phyloP scores from a whole-genome alignment of 2,113 vertebrate species.

The Petromus typicus region DNA sequence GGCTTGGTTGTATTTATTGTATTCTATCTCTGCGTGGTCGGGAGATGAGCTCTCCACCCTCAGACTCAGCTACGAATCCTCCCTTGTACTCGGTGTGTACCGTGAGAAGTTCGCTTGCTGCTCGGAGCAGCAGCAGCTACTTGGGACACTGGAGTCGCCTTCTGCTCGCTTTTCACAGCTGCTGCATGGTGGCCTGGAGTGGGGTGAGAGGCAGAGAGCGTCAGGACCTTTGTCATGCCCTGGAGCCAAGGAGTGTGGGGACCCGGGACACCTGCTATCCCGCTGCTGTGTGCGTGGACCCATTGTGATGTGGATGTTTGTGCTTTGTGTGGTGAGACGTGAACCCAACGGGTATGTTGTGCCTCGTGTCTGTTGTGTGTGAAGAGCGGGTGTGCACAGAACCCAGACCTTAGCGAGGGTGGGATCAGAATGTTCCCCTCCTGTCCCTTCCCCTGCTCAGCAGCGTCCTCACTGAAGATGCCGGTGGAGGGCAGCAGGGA shows the following conservation, averaged over 20 bases:
- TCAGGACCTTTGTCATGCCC: slow-evolving; percentile 51
- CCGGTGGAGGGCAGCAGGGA: fast-evolving
- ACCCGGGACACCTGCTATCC: not conserved
- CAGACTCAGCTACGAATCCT: slow-evolving; percentile 78
- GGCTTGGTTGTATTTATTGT: slow-evolving; percentile 56
- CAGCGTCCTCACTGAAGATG: not conserved
- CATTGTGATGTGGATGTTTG: slow-evolving; percentile 70
- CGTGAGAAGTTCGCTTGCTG: not conserved
- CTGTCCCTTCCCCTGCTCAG: fast-evolving
- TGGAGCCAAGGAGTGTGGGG: slow-evolving; percentile 64
- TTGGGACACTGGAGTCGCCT: not conserved
- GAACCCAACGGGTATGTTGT: slow-evolving; percentile 40
- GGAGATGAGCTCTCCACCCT: slow-evolving; percentile 74
- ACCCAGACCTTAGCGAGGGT: not conserved
- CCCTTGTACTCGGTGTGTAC: slow-evolving; percentile 40
- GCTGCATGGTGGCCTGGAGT: not conserved
- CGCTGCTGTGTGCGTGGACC: slow-evolving; percentile 68
- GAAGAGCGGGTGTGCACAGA: not conserved
- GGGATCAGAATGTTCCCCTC: fast-evolving
- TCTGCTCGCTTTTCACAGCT: slow-evolving; percentile 68
- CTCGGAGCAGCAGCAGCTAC: slow-evolving; percentile 60
- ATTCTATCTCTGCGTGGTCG: slow-evolving; percentile 74
- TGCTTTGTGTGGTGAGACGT: slow-evolving; percentile 80
- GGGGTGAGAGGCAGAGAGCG: not conserved
- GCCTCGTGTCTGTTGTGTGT: not conserved